phyloP scores from a whole-genome alignment of 1,140 invertebrate species.

The Drosophila kanapiae region DNA sequence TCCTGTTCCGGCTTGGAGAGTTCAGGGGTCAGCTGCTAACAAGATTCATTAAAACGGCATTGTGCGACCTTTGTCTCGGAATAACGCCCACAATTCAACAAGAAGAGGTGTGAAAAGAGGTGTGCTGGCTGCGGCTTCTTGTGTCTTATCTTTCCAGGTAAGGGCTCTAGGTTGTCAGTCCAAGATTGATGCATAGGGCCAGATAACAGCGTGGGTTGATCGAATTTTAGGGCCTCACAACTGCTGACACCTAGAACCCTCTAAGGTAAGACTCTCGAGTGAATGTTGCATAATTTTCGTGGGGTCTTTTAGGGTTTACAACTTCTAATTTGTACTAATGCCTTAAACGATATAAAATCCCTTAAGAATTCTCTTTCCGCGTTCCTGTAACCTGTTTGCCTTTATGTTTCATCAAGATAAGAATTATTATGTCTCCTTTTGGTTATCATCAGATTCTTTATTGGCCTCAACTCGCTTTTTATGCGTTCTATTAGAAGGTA shows the following conservation, averaged over 20 bases:
- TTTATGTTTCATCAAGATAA: conserved; percentile 10
- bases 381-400: neutral
- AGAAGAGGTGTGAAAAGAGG: conserved; percentile 59
- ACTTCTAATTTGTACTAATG: neutral
- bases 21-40: conserved; percentile 58
- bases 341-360: neutral
- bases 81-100: conserved; percentile 57
- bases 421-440: conserved; percentile 5
- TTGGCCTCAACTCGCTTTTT: neutral
- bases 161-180: conserved; percentile 44
- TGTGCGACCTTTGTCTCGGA: conserved; percentile 23
- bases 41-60: conserved; percentile 42
- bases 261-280: neutral
- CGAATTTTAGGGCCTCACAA: neutral
- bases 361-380: neutral
- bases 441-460: conserved; percentile 15
- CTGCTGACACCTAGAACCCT: conserved; percentile 25
- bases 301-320: neutral
- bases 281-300: neutral
- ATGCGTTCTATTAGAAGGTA: too few relatives aligned
- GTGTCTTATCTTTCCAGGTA: conserved; percentile 60
- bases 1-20: conserved; percentile 24
- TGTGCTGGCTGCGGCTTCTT: conserved; percentile 20
- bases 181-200: conserved; percentile 59
- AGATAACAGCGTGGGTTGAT: conserved; percentile 46